Percentiles rank a stretch among this genome's conserved stretches.
Conservation (phyloP, 2,888 invertebrate genomes). For the Palloptera scutellata region DNA sequence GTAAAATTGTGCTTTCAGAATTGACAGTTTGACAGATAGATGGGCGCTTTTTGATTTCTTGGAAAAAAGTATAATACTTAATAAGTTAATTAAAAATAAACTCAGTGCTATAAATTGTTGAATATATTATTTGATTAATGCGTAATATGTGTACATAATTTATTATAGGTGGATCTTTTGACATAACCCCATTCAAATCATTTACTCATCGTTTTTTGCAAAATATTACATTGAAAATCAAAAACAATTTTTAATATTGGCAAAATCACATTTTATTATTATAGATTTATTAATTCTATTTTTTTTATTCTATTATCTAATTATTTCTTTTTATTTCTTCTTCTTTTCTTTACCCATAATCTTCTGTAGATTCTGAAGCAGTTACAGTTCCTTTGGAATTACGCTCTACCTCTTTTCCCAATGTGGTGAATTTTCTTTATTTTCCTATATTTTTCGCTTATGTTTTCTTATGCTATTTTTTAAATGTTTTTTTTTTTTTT, state of each 20-base stretch:
- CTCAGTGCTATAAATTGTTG: too few species aligned
- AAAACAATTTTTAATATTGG: background rate
- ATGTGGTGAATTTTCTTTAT: conserved; percentile 54
- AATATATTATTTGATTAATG: too few species aligned
- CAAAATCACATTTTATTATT: conserved; percentile 8
- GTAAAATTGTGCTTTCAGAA: too few species aligned
- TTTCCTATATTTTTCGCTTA: conserved; percentile 30
- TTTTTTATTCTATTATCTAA: conserved; percentile 29
- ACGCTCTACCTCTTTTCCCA: conserved; percentile 60
- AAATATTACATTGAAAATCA: background rate
- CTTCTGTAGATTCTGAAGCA: conserved; percentile 42
- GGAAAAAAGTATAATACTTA: too few species aligned
- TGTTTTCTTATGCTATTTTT: conserved; percentile 20
- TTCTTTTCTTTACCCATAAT: conserved; percentile 23
- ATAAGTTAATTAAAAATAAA: too few species aligned
- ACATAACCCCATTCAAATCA: background rate
- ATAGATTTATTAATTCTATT: conserved; percentile 26
- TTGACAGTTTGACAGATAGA: too few species aligned
- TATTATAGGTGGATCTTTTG: background rate
- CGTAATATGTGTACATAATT: background rate
- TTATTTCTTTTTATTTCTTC: conserved; percentile 37
- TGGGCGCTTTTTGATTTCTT: too few species aligned
- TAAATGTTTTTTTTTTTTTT: conserved; percentile 23
- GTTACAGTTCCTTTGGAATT: conserved; percentile 52
- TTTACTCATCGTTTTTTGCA: background rate